A percentile compares a stretch with the other conserved stretches of the same genome.
phyloP scores from a whole-genome alignment of 1,140 invertebrate species.

The Thereuonema tuberculata region DNA sequence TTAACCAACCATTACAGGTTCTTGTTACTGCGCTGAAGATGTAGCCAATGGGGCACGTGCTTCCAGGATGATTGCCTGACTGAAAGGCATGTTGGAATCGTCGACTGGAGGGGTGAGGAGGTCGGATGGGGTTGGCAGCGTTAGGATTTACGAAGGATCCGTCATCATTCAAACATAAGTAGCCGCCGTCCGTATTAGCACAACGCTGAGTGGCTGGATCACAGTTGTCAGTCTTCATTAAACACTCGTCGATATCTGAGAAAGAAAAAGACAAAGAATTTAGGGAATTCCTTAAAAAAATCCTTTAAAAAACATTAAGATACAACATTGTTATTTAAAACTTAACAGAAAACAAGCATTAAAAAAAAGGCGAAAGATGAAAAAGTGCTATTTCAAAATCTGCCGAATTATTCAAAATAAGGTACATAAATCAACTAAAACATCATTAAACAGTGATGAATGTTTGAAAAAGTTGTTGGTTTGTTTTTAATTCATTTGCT shows the following conservation, averaged over 20 bases:
- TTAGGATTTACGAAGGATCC: neutral
- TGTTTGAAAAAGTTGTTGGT: too few relatives aligned
- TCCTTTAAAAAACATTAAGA: too few relatives aligned
- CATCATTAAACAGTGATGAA: too few relatives aligned
- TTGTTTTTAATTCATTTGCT: too few relatives aligned
- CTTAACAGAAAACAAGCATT: too few relatives aligned
- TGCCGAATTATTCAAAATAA: too few relatives aligned
- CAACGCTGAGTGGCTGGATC: constrained; percentile 33
- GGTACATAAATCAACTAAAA: too few relatives aligned
- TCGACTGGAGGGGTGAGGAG: neutral
- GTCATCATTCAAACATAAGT: constrained; percentile 32
- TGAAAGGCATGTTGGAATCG: neutral
- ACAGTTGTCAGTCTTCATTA: constrained; percentile 23
- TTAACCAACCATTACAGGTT: constrained; percentile 50
- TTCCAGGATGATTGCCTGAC: neutral
- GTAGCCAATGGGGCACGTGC: constrained; percentile 45
- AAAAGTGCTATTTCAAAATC: too few relatives aligned
- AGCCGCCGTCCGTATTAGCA: constrained; percentile 50
- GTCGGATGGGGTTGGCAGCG: neutral
- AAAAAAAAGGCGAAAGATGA: too few relatives aligned
- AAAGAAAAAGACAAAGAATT: neutral
- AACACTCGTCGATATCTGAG: constrained; percentile 26
- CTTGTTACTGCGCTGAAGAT: constrained; percentile 41
- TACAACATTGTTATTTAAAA: too few relatives aligned
- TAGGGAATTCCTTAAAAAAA: too few relatives aligned